Evolutionary conservation across 1,140 invertebrate species (phyloP).

Genomic region (Macrocentrus cingulum): DNA sequence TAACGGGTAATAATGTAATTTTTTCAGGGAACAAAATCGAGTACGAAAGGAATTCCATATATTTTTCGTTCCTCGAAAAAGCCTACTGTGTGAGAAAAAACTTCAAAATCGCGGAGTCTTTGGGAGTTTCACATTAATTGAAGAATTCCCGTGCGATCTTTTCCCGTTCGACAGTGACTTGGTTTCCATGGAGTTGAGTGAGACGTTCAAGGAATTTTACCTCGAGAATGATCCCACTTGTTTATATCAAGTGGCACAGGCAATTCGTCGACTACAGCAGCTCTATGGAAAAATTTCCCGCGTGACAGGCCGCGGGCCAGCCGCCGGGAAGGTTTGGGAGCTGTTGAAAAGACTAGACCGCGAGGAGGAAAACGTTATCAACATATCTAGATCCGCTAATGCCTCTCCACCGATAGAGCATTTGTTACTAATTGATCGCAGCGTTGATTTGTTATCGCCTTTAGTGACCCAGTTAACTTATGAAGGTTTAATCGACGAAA

Average conservation of each 20-base stretch:
- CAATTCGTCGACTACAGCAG: slow-evolving; percentile 81
- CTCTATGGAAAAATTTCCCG: slow-evolving; percentile 88
- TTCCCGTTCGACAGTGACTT: slow-evolving; percentile 92
- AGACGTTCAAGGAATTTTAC: slow-evolving; percentile 78
- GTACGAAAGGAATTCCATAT: slow-evolving; percentile 71
- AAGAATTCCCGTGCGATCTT: slow-evolving; percentile 85
- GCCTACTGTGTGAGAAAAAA: slow-evolving; percentile 83
- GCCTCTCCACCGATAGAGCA: slow-evolving; percentile 71
- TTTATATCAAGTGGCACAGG: slow-evolving; percentile 85
- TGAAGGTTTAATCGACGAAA: slow-evolving; percentile 94
- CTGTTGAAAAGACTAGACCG: slow-evolving; percentile 79
- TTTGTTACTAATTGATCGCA: slow-evolving; percentile 84
- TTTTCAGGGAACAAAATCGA: slow-evolving; percentile 52
- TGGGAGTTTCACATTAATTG: slow-evolving; percentile 74
- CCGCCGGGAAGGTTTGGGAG: slow-evolving; percentile 87
- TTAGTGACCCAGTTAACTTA: slow-evolving; percentile 95
- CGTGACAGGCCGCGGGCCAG: slow-evolving; percentile 87
- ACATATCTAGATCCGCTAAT: background rate
- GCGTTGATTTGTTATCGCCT: slow-evolving; percentile 89
- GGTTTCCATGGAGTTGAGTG: slow-evolving; percentile 86
- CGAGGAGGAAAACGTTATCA: slow-evolving; percentile 62
- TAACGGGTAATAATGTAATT: background rate
- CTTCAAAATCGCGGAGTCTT: slow-evolving; percentile 80
- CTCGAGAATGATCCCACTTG: slow-evolving; percentile 87
- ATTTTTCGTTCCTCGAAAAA: slow-evolving; percentile 87